Percentiles rank a stretch among this genome's conserved stretches.
phyloP scores from a whole-genome alignment of 1,140 invertebrate species.

The Artemia franciscana region DNA sequence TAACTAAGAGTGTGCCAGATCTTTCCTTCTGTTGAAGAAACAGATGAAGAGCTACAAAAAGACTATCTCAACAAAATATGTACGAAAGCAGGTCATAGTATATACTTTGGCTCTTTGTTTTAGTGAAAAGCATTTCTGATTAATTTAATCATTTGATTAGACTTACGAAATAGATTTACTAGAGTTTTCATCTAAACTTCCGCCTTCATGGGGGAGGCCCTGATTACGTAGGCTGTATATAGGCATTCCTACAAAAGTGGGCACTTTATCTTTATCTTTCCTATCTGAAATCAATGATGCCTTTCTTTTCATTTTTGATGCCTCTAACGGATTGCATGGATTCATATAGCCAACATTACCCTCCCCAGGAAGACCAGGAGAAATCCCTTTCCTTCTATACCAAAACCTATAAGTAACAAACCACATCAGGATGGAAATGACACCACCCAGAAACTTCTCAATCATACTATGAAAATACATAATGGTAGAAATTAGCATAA shows the following conservation, averaged over 20 bases:
- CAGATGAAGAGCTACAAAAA: too few relatives aligned
- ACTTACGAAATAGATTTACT: too few relatives aligned
- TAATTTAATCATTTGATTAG: too few relatives aligned
- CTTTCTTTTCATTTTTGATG: neutral
- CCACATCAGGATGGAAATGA: conserved; percentile 67
- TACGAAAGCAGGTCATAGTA: too few relatives aligned
- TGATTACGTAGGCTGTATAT: conserved; percentile 24
- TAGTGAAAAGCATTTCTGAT: too few relatives aligned
- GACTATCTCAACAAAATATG: too few relatives aligned
- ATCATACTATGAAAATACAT: conserved; percentile 85
- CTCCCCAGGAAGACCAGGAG: conserved; percentile 43
- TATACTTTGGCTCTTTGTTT: too few relatives aligned
- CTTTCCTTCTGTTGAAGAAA: too few relatives aligned
- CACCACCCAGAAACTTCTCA: conserved; percentile 72
- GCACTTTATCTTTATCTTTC: conserved; percentile 18
- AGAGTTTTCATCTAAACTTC: too few relatives aligned
- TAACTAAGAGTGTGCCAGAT: too few relatives aligned
- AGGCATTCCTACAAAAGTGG: conserved; percentile 55
- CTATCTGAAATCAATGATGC: neutral
- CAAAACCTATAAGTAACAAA: conserved; percentile 68
- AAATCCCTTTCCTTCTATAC: conserved; percentile 31
- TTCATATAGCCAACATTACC: conserved; percentile 49
- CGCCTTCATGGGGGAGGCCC: conserved; percentile 6
- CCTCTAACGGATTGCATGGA: conserved; percentile 6
- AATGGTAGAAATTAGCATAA: conserved; percentile 74